phyloP scores from a whole-genome alignment of 2,113 vertebrate species.

The Dunckerocampus dactyliophorus region DNA sequence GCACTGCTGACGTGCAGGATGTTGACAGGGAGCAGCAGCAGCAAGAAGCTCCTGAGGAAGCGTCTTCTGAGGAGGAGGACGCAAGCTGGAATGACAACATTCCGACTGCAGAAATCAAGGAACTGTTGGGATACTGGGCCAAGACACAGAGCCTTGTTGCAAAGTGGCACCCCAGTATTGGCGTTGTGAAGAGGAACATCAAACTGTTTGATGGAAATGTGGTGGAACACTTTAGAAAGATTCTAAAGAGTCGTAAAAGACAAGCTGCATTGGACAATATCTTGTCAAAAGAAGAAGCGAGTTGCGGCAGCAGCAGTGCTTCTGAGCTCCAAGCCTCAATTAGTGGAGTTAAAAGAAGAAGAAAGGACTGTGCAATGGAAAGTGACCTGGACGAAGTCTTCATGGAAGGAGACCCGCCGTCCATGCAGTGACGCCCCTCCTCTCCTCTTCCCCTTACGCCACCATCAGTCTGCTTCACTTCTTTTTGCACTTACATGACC shows the following conservation, averaged over 20 bases:
- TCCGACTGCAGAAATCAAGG: neutral
- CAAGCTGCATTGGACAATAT: constrained; percentile 1
- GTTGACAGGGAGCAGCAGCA: neutral
- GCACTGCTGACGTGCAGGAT: neutral
- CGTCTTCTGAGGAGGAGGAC: neutral
- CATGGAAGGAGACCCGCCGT: neutral
- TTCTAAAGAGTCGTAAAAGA: constrained; percentile 1
- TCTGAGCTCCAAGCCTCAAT: constrained; percentile 2
- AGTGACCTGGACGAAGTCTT: neutral
- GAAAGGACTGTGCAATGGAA: neutral
- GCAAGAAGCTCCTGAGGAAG: neutral
- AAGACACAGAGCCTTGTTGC: constrained; percentile 4
- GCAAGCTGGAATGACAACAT: constrained; percentile 1
- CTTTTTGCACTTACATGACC: constrained; percentile 1
- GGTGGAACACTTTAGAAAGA: constrained; percentile 1
- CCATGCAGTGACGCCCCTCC: neutral
- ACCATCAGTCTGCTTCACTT: neutral
- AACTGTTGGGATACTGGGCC: constrained; percentile 3
- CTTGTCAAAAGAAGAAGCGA: neutral
- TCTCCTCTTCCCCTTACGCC: neutral
- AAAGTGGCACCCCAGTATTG: neutral
- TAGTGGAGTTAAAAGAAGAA: constrained; percentile 1
- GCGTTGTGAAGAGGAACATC: neutral
- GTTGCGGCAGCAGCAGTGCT: neutral
- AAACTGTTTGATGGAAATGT: constrained; percentile 4